Base-by-base conservation (phyloP, 1,140 invertebrate genomes). In the Scaptomyza pallida region DNA sequence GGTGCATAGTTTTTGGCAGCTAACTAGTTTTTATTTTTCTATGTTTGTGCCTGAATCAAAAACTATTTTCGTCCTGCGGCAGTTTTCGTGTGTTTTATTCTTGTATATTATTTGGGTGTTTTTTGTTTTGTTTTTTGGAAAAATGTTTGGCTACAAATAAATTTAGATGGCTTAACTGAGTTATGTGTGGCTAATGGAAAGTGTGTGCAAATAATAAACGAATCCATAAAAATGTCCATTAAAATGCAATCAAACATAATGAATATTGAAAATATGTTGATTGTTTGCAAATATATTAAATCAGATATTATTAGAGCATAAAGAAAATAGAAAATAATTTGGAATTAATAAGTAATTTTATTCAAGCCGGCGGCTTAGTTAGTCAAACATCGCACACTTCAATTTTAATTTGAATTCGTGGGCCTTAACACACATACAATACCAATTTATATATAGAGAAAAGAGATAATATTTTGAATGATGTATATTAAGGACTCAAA, bases 51-150 rank as follows among this genome's bases (percentile, higher is more conserved):
- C 37, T 72, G 40, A 50, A 65, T 52, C 50, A 51, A 45, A 65
- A 65, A 65, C 48, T 75, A 65, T 85, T 86, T 60, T 44, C 75
- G 57, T 86, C 81, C 81, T 86, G 73, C 64, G 85, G 81, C 81
- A 47, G 19, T 62, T 81, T 80, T 61, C 56, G 57, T 78, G 56
- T 81, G 79, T 75, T 83, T 79, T 79, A 76, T 78, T 78, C 62
- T 56, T 51, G 23, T 0, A 26, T 26, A 4, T n/a, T n/a, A 26
- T 26, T 26, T 26, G 3, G 23, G 23, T 57, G 40, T 30, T 37
- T 62, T 48, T 54, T 40, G 37, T 54, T 37, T 40, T 4, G 41
- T 2, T 35, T 41, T 48, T 37, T 50, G 17, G 9, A 13, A n/a
- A 61, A 60, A 48, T 30, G 16, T 52, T 62, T 33, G 35, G 43